Conservation (phyloP, 2,797 vertebrate genomes). For the Phrynocephalus guinanensis region DNA sequence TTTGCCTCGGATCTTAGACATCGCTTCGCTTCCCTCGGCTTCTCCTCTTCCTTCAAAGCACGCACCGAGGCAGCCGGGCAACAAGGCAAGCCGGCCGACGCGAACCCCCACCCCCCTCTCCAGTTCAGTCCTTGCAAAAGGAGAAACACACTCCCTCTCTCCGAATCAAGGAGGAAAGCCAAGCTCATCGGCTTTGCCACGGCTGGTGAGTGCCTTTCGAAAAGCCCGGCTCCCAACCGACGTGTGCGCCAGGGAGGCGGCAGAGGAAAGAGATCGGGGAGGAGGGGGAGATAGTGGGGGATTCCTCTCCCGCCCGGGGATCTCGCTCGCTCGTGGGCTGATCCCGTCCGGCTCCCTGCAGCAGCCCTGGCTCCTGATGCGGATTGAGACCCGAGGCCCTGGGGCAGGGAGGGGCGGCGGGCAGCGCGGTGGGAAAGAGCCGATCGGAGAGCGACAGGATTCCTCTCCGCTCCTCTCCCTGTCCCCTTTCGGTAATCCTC, state of each 20-base stretch:
- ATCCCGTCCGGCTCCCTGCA: constrained; percentile 31
- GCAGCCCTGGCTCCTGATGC: constrained; percentile 35
- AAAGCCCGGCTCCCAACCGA: too few relatives aligned
- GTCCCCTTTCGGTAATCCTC: constrained; percentile 42
- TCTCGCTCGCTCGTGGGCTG: constrained; percentile 35
- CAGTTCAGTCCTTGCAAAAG: too few relatives aligned
- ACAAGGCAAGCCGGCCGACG: constrained; percentile 9
- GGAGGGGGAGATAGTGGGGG: neutral
- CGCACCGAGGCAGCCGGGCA: constrained; percentile 15
- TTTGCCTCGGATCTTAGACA: constrained; percentile 57
- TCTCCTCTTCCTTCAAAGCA: neutral
- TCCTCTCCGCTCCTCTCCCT: constrained; percentile 14
- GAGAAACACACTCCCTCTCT: neutral
- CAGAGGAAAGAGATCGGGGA: neutral
- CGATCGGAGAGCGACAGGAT: too few relatives aligned
- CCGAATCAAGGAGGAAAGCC: neutral
- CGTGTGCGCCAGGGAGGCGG: neutral
- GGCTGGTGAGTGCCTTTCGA: too few relatives aligned
- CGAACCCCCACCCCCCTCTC: neutral
- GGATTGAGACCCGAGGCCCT: constrained; percentile 37
- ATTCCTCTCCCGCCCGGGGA: constrained; percentile 17
- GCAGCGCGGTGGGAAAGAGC: neutral
- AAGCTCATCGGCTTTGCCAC: neutral
- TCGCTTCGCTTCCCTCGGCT: constrained; percentile 44
- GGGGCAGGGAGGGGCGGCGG: too few relatives aligned